Evolutionary conservation across 1,140 invertebrate species (phyloP).

Genomic region (Drosophila suzukii): DNA sequence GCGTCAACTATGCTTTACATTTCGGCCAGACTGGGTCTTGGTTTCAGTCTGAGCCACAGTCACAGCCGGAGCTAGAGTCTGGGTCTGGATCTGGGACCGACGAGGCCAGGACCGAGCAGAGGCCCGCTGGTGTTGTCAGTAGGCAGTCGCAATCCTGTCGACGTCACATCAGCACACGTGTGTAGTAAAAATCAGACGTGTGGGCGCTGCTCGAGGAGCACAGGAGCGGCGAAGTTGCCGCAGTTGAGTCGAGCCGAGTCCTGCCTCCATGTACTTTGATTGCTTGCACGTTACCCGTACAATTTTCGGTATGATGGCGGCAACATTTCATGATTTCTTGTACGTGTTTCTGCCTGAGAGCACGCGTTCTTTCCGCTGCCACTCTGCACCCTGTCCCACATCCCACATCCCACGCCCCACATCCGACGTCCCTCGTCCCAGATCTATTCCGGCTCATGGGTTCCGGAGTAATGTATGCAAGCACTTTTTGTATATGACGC

Average conservation of each 20-base stretch:
- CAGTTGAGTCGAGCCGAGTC: slow-evolving; percentile 18
- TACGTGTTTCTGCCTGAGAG: slow-evolving; percentile 73
- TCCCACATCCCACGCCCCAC: neutral
- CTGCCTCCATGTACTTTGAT: slow-evolving; percentile 72
- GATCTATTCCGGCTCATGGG: slow-evolving; percentile 12
- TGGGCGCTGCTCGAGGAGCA: slow-evolving; percentile 25
- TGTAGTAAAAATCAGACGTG: slow-evolving; percentile 82
- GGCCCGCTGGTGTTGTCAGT: slow-evolving; percentile 52
- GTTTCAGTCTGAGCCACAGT: neutral
- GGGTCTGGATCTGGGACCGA: slow-evolving; percentile 5
- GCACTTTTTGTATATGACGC: slow-evolving; percentile 51
- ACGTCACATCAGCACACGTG: slow-evolving; percentile 79
- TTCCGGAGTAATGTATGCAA: slow-evolving; percentile 58
- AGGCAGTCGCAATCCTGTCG: slow-evolving; percentile 67
- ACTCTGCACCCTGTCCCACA: neutral
- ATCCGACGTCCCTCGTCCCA: neutral
- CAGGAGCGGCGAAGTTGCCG: slow-evolving; percentile 5
- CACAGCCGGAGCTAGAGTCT: neutral
- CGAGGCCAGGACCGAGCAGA: neutral
- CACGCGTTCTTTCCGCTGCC: slow-evolving; percentile 54
- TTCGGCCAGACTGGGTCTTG: slow-evolving; percentile 29
- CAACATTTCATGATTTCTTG: slow-evolving; percentile 84
- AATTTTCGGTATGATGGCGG: slow-evolving; percentile 82
- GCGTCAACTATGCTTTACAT: slow-evolving; percentile 57
- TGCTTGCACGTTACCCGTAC: slow-evolving; percentile 82